These are phyloP conservation scores for Xenopus tropicalis DNA, from an alignment of 2,113 vertebrate species.

Conservation along the genomic window UCB_Xtro_10.0 CM004447.2:104035501-104036000, in stretches of 20 bases:
- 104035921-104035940: no score
- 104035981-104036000: no score
- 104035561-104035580: conserved; percentile 91
- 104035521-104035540: conserved; percentile 94
- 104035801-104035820: no score
- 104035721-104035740: not conserved
- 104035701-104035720: not conserved
- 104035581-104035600: conserved; percentile 99
- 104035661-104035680: conserved; percentile 86
- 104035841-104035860: no score
- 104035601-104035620: conserved; percentile 93
- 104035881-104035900: no score
- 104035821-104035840: no score
- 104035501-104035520: conserved; percentile 88
- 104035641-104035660: conserved; percentile 98
- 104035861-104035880: no score
- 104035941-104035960: no score
- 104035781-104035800: conserved; percentile 25
- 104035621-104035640: conserved; percentile 97
- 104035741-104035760: conserved; percentile 6
- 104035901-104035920: no score
- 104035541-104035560: conserved; percentile 96
- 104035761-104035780: conserved; percentile 34
- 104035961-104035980: no score
- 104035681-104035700: no score